Evolutionary conservation across 2,797 vertebrate species (phyloP).

Genomic region (Champsocephalus gunnari): DNA sequence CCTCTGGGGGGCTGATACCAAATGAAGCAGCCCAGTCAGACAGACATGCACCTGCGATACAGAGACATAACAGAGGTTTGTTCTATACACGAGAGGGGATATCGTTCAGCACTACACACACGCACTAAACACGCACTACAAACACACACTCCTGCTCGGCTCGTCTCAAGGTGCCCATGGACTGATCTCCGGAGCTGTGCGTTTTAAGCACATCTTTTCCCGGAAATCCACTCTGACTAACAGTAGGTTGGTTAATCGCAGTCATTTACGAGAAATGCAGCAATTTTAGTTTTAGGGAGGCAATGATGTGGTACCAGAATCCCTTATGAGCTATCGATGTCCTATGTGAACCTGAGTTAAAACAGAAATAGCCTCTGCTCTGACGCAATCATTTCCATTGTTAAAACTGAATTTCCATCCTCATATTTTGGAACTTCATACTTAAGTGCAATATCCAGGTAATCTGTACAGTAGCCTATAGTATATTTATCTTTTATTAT

Average conservation of each 20-base stretch:
- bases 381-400: background rate
- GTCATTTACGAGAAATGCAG: conserved; percentile 8
- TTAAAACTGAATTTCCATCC: background rate
- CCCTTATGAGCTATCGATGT: background rate
- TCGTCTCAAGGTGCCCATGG: conserved; percentile 23
- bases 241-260: conserved; percentile 39
- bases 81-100: conserved; percentile 21
- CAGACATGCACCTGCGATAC: conserved; percentile 40
- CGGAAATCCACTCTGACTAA: conserved; percentile 3
- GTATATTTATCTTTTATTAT: background rate
- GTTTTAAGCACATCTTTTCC: conserved; percentile 56
- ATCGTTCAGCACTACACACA: conserved; percentile 21
- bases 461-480: too few relatives aligned
- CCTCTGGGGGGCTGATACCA: conserved; percentile 48
- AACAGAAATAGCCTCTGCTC: background rate
- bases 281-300: background rate
- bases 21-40: conserved; percentile 32
- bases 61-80: conserved; percentile 48
- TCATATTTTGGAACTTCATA: conserved; percentile 26
- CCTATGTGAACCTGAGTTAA: conserved; percentile 2
- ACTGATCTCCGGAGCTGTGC: conserved; percentile 34
- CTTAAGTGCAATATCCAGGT: background rate
- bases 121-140: background rate
- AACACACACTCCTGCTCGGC: conserved; percentile 16
- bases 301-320: background rate